Evolutionary conservation across 2,113 vertebrate species (phyloP).

Genomic region (Alces alces): DNA sequence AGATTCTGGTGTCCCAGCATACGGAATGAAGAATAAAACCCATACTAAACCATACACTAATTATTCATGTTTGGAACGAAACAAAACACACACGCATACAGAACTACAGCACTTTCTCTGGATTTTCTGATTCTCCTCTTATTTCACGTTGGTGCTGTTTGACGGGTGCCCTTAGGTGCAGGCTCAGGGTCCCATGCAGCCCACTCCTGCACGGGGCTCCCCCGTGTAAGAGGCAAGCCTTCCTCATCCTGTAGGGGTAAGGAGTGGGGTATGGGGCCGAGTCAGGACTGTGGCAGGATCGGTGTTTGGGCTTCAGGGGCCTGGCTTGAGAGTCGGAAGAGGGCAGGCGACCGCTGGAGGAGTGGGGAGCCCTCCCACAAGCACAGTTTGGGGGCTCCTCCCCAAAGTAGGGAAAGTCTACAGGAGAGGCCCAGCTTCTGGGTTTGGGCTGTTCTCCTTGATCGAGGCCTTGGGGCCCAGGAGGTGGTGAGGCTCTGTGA

Average conservation of each 20-base stretch:
- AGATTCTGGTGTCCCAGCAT: neutral
- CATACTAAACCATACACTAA: neutral
- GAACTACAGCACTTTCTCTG: neutral
- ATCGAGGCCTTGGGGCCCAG: neutral
- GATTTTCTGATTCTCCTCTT: neutral
- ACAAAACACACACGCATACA: neutral
- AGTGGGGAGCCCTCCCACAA: neutral
- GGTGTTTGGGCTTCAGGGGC: neutral
- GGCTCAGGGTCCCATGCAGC: neutral
- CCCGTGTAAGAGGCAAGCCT: neutral
- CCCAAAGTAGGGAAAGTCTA: neutral
- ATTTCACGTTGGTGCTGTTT: neutral
- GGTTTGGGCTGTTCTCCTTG: neutral
- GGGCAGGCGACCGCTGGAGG: slow-evolving; percentile 53
- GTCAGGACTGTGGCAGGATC: neutral
- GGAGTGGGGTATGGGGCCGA: rapidly evolving
- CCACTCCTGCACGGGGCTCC: rapidly evolving
- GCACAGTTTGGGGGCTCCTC: neutral
- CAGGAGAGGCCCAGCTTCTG: neutral
- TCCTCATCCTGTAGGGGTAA: neutral
- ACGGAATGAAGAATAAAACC: slow-evolving; percentile 18
- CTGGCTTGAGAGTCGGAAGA: neutral
- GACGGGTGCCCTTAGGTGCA: neutral
- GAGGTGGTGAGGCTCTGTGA: neutral
- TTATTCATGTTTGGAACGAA: neutral